These are phyloP conservation scores for Protaetia brevitarsis DNA, from an alignment of 1,140 invertebrate genomes.

Conservation along the genomic window DNA sequence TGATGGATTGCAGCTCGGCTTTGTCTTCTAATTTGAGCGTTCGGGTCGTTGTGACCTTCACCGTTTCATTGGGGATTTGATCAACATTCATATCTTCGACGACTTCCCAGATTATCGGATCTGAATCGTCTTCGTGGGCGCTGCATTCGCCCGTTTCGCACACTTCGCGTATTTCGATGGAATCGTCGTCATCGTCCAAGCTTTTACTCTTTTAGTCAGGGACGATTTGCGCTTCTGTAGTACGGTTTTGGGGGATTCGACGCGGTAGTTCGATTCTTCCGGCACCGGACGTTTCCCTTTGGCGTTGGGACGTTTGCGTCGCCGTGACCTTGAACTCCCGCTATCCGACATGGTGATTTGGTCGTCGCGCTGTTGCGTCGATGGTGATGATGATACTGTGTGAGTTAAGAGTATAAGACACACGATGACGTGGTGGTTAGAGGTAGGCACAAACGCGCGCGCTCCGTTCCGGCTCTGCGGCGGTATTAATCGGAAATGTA, in stretches of 20 bases:
- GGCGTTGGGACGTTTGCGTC: not conserved
- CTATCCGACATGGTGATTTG: not conserved
- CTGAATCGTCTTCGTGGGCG: conserved; percentile 58
- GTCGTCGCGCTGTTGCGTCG: too few relatives aligned
- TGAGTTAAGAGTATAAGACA: too few relatives aligned
- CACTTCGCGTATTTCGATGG: conserved; percentile 53
- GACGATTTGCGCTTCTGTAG: conserved; percentile 31
- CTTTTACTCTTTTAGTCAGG: conserved; percentile 61
- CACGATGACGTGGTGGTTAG: too few relatives aligned
- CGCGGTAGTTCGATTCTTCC: conserved; percentile 38
- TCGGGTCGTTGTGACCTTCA: conserved; percentile 21
- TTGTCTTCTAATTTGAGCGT: conserved; percentile 4
- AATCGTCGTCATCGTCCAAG: conserved; percentile 56
- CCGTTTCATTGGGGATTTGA: conserved; percentile 28
- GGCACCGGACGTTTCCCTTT: too few relatives aligned
- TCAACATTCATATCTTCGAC: conserved; percentile 40
- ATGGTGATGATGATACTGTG: too few relatives aligned
- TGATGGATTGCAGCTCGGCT: conserved; percentile 38
- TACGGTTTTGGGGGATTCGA: conserved; percentile 52
- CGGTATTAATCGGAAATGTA: too few relatives aligned
- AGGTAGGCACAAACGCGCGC: too few relatives aligned
- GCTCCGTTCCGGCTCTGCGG: too few relatives aligned
- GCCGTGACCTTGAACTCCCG: not conserved
- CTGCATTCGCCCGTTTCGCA: too few relatives aligned
- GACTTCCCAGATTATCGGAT: conserved; percentile 53